phyloP scores from a whole-genome alignment of 2,113 vertebrate genomes.

The Hippocampus guttulatus region DNA sequence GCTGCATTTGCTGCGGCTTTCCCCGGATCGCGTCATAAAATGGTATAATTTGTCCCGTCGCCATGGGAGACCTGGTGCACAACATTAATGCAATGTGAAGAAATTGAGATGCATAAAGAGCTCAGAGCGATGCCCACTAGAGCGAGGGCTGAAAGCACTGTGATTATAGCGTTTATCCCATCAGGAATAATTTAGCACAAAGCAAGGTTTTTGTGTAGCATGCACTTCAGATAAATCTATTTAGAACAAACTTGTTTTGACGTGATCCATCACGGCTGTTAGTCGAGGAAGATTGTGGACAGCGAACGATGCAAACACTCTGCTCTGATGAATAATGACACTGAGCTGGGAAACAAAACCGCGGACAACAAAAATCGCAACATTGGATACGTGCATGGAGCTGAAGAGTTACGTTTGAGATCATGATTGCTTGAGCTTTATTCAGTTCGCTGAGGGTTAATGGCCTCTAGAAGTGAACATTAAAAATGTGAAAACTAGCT shows the following conservation, averaged over 20 bases:
- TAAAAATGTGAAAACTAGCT: too few species aligned
- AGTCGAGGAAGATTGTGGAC: neutral
- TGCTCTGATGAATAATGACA: constrained; percentile 2
- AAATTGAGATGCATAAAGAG: constrained; percentile 41
- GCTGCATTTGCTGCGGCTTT: constrained; percentile 20
- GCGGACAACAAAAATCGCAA: neutral
- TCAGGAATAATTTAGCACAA: constrained; percentile 34
- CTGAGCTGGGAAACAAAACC: neutral
- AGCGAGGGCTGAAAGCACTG: constrained; percentile 23
- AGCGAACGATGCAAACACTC: neutral
- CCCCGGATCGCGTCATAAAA: constrained; percentile 53
- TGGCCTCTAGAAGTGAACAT: too few species aligned
- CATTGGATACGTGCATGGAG: neutral
- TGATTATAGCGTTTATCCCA: constrained; percentile 29
- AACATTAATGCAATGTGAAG: constrained; percentile 40
- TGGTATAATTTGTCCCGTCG: constrained; percentile 41
- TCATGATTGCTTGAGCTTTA: too few species aligned
- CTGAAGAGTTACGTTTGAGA: too few species aligned
- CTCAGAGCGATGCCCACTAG: constrained; percentile 23
- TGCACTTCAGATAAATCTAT: constrained; percentile 35
- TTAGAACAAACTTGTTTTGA: constrained; percentile 9
- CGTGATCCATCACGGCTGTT: constrained; percentile 4
- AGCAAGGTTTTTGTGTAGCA: constrained; percentile 10
- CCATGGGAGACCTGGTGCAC: constrained; percentile 39
- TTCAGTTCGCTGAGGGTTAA: too few species aligned